A percentile compares a stretch with the other conserved stretches of the same genome.
These are phyloP conservation scores for Rafetus swinhoei DNA, from an alignment of 2,113 vertebrate species.

Conservation along the genomic window DNA sequence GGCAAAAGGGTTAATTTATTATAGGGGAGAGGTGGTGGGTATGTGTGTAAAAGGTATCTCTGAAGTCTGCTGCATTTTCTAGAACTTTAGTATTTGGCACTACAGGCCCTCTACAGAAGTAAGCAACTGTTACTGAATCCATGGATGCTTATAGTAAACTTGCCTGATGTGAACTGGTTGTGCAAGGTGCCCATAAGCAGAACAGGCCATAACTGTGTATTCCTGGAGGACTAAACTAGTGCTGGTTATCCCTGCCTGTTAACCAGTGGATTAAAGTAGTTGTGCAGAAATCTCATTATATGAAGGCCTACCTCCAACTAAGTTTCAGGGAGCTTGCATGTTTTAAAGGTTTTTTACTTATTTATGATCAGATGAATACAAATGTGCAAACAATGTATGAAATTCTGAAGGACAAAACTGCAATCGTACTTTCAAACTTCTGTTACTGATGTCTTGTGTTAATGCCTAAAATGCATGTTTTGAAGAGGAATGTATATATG, in stretches of 20 bases:
- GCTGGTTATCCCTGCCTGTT: not conserved
- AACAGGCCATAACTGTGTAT: rapidly evolving
- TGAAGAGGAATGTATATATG: not conserved
- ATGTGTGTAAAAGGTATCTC: not conserved
- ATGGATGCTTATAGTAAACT: not conserved
- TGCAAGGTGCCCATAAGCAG: not conserved
- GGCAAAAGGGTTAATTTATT: not conserved
- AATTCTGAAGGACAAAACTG: not conserved
- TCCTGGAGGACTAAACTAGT: not conserved
- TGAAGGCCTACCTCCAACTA: rapidly evolving
- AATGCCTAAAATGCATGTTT: rapidly evolving
- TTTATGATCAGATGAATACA: not conserved
- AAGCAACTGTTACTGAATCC: not conserved
- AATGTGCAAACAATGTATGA: not conserved
- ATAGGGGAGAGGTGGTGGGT: not conserved
- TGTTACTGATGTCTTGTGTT: rapidly evolving
- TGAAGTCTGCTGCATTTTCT: rapidly evolving
- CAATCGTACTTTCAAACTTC: not conserved
- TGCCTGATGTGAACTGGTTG: rapidly evolving
- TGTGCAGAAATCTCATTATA: not conserved
- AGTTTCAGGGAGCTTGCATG: not conserved
- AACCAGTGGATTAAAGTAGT: not conserved
- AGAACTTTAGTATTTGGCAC: not conserved
- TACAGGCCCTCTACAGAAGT: not conserved
- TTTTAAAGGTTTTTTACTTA: not conserved